A percentile compares a stretch with the other conserved stretches of the same genome.
Evolutionary conservation across 2,888 invertebrate genomes (phyloP).

Genomic region (Acronicta leporina): DNA sequence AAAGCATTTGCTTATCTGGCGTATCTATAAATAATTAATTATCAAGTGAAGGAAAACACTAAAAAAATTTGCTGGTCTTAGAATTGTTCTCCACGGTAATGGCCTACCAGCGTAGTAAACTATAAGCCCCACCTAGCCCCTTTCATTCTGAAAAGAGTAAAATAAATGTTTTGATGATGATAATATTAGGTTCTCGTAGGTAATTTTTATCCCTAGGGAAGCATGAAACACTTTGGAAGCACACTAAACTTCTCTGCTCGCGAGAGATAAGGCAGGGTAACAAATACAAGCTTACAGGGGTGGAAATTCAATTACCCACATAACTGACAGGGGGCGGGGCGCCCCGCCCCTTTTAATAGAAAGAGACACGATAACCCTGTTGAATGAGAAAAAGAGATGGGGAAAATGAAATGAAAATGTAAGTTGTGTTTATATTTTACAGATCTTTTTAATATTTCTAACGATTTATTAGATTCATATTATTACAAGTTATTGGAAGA

Average conservation of each 20-base stretch:
- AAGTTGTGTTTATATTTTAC: neutral
- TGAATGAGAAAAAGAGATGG: constrained; percentile 9
- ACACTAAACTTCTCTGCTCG: constrained; percentile 17
- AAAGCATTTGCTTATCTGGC: no score
- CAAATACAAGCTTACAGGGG: constrained; percentile 18
- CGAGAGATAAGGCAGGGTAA: constrained; percentile 31
- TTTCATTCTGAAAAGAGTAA: no score
- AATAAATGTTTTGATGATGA: no score
- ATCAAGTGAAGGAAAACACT: no score
- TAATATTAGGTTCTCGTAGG: no score
- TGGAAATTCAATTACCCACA: constrained; percentile 30
- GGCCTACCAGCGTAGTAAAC: no score
- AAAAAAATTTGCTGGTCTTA: no score
- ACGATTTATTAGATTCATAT: no score
- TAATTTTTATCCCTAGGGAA: neutral
- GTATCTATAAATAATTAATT: no score
- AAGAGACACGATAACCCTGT: constrained; percentile 1
- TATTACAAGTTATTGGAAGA: no score
- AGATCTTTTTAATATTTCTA: neutral
- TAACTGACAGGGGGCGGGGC: constrained; percentile 19
- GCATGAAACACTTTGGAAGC: neutral
- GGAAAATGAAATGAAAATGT: constrained; percentile 19
- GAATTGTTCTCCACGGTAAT: no score
- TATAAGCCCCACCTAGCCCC: no score
- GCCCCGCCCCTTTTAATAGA: constrained; percentile 31